Percentiles rank a stretch among this genome's conserved stretches.
phyloP scores from a whole-genome alignment of 2,113 vertebrate genomes.

The Laterallus jamaicensis region DNA sequence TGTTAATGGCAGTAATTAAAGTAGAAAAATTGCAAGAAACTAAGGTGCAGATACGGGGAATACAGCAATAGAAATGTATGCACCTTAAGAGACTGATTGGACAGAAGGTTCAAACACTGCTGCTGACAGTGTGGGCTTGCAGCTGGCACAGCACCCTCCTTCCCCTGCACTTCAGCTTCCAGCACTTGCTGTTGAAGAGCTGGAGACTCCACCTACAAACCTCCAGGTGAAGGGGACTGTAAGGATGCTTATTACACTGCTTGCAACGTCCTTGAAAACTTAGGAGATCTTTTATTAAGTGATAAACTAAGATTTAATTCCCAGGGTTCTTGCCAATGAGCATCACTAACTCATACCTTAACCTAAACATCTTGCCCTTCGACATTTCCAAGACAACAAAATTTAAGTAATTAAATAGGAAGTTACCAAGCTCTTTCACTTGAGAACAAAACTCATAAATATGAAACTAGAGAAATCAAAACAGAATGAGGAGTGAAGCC shows the following conservation, averaged over 20 bases:
- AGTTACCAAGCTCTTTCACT: neutral
- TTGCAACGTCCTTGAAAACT: neutral
- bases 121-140: neutral
- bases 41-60: neutral
- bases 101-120: neutral
- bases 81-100: neutral
- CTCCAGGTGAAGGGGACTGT: neutral
- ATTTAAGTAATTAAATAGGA: neutral
- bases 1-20: neutral
- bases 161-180: neutral
- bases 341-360: neutral
- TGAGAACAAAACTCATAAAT: neutral
- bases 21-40: neutral
- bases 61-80: neutral
- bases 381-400: neutral
- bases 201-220: neutral
- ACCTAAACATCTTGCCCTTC: neutral
- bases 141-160: neutral
- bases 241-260: neutral
- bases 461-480: neutral
- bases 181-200: neutral
- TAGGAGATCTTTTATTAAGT: neutral
- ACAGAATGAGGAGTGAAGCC: neutral
- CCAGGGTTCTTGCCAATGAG: neutral
- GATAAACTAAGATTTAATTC: neutral